A percentile compares a stretch with the other conserved stretches of the same genome.
Evolutionary conservation across 2,888 invertebrate genomes (phyloP).

Genomic region (Venusia cambrica): DNA sequence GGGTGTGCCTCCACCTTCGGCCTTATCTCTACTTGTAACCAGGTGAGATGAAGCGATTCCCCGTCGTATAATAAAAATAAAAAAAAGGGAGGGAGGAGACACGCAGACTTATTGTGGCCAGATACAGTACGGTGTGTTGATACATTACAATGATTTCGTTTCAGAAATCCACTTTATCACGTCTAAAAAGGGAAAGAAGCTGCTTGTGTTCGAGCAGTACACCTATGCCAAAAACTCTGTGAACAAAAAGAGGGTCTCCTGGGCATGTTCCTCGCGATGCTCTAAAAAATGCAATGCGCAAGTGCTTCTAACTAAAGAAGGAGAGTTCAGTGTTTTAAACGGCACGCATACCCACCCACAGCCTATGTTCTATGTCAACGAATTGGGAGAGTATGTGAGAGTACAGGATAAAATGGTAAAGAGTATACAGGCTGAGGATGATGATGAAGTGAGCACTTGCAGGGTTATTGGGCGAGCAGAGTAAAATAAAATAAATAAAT

Average conservation of each 20-base stretch:
- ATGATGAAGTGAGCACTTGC: slow-evolving; percentile 16
- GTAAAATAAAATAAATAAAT: neutral
- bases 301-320: slow-evolving; percentile 44
- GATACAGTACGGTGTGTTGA: too few relatives aligned
- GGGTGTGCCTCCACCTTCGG: too few relatives aligned
- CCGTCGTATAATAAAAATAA: too few relatives aligned
- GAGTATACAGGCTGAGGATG: neutral
- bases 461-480: slow-evolving; percentile 20
- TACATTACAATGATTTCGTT: slow-evolving; percentile 1
- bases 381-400: slow-evolving; percentile 52
- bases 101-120: too few relatives aligned
- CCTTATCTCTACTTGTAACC: too few relatives aligned
- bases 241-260: slow-evolving; percentile 47
- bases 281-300: slow-evolving; percentile 60
- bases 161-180: slow-evolving; percentile 60
- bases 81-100: too few relatives aligned
- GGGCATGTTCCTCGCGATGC: slow-evolving; percentile 64
- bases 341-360: slow-evolving; percentile 54
- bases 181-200: slow-evolving; percentile 56
- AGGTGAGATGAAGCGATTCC: too few relatives aligned
- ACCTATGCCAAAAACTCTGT: slow-evolving; percentile 55
- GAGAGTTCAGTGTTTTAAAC: slow-evolving; percentile 45
- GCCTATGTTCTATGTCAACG: slow-evolving; percentile 57
- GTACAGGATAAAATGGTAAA: slow-evolving; percentile 26
- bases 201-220: slow-evolving; percentile 58